Conservation (phyloP, 1,140 invertebrate genomes). For the Drosophila asahinai region DNA sequence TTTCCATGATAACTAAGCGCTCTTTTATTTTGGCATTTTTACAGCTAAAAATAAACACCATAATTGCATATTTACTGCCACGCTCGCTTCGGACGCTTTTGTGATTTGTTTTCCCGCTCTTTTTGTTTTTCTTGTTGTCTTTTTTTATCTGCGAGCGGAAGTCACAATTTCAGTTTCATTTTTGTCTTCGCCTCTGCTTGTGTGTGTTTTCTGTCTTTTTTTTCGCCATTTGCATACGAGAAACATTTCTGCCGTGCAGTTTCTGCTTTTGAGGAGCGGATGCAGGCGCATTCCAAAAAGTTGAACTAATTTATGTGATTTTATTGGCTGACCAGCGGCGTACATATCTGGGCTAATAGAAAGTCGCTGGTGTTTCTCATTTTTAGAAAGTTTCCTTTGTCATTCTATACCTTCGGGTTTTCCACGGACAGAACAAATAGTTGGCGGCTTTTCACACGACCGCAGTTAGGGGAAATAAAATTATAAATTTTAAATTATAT, state of each 20-base stretch:
- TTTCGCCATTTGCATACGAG: slow-evolving; percentile 38
- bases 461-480: slow-evolving; percentile 3
- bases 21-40: slow-evolving; percentile 53
- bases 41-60: slow-evolving; percentile 69
- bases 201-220: slow-evolving; percentile 6
- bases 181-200: slow-evolving; percentile 40
- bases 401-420: slow-evolving; percentile 9
- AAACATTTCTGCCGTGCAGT: slow-evolving; percentile 30
- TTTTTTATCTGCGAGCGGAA: slow-evolving; percentile 54
- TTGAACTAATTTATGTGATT: slow-evolving; percentile 64
- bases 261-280: slow-evolving; percentile 46
- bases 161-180: slow-evolving; percentile 64
- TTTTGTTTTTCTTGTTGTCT: slow-evolving; percentile 2
- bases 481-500: too few species aligned
- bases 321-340: slow-evolving; percentile 35
- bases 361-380: slow-evolving; percentile 34
- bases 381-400: slow-evolving; percentile 26
- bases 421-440: slow-evolving; percentile 13
- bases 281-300: slow-evolving; percentile 54
- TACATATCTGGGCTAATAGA: slow-evolving; percentile 41
- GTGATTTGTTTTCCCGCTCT: slow-evolving; percentile 33
- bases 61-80: slow-evolving; percentile 60
- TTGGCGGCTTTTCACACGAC: slow-evolving; percentile 43
- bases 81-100: slow-evolving; percentile 24
- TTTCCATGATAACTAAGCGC: slow-evolving; percentile 42